Base-by-base conservation (phyloP, 2,888 invertebrate species). In the Rhingia rostrata region DNA sequence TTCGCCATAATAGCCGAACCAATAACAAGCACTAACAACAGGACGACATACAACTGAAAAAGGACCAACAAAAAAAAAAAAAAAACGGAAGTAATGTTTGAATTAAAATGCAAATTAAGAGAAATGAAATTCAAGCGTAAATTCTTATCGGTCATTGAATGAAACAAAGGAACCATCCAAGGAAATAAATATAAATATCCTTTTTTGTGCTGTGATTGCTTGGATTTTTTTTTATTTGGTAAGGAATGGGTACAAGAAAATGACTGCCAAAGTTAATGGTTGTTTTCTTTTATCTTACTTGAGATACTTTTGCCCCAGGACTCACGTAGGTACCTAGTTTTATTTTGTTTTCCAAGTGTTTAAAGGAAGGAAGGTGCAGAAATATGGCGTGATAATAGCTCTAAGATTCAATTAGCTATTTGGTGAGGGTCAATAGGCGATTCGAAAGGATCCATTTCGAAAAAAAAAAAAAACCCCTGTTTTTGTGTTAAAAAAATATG, bases 21-120 rank as follows among this genome's bases (percentile, higher is more conserved):
- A 51, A 64, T 66, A 41, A 33, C 43, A 66, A 43, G 43, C 9
- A 35, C 32, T 10, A 9, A 61, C 41, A 78, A 9, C 14, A n/a
- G 5, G 39, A 14, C 30, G 9, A 2, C 9, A 66, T 37, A n/a
- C 6, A 41, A 12, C 30, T 22, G 32, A 30, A 41, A 49, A 37
- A 32, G 2, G 30, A 33, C 45, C n/a, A 47, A 30, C 3, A 47
- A 49, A 5, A 7, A 1, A 61, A 5, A 6, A 30, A 6, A 39
- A 37, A 39, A 37, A 47, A 56, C 39, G 33, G 41, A 33, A 54
- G 58, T 43, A 67, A 67, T 58, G 58, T 79, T 84, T 79, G 54
- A 79, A 84, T 84, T 79, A 84, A 84, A 79, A 84, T 84, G 83
- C 83, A 84, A 84, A 84, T 84, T 84, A 69, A 82, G 72, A 82